These are phyloP conservation scores for Tamandua tetradactyla DNA, from an alignment of 2,797 vertebrate genomes.

Conservation along the genomic window DNA sequence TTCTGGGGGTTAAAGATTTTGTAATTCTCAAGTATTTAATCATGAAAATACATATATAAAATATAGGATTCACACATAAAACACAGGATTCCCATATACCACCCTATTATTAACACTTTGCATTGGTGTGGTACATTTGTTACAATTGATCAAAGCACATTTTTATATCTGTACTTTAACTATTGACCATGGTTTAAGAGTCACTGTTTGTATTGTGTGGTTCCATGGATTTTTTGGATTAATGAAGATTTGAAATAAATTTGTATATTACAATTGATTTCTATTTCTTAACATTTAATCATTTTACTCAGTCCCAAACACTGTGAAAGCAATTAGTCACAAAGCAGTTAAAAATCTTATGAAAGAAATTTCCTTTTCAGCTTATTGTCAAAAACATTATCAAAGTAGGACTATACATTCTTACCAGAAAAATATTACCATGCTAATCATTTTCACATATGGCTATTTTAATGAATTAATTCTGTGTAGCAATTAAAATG, in stretches of 20 bases:
- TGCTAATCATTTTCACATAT: constrained; percentile 24
- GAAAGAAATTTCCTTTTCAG: constrained; percentile 30
- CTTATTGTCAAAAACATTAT: constrained; percentile 29
- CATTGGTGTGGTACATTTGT: too few relatives aligned
- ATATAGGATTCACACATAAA: too few relatives aligned
- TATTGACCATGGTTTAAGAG: too few relatives aligned
- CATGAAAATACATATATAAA: constrained; percentile 51
- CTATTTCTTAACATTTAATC: constrained; percentile 53
- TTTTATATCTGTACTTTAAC: too few relatives aligned
- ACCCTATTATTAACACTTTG: too few relatives aligned
- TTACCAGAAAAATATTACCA: constrained; percentile 20
- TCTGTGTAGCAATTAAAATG: constrained; percentile 49
- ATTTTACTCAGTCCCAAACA: constrained; percentile 54
- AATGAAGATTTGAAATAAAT: constrained; percentile 35
- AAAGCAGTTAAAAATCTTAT: constrained; percentile 34
- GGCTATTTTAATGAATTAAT: constrained; percentile 5
- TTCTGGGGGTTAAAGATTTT: constrained; percentile 66
- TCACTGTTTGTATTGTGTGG: too few relatives aligned
- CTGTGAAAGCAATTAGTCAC: background rate
- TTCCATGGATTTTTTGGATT: too few relatives aligned
- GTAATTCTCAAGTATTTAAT: constrained; percentile 77
- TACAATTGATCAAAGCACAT: too few relatives aligned
- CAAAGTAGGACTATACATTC: constrained; percentile 25
- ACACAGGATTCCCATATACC: too few relatives aligned
- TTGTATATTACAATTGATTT: constrained; percentile 29